Evolutionary conservation across 2,888 invertebrate genomes (phyloP), one percentile per base, ranked within the genome.

Genomic region (Congeria kusceri): DNA sequence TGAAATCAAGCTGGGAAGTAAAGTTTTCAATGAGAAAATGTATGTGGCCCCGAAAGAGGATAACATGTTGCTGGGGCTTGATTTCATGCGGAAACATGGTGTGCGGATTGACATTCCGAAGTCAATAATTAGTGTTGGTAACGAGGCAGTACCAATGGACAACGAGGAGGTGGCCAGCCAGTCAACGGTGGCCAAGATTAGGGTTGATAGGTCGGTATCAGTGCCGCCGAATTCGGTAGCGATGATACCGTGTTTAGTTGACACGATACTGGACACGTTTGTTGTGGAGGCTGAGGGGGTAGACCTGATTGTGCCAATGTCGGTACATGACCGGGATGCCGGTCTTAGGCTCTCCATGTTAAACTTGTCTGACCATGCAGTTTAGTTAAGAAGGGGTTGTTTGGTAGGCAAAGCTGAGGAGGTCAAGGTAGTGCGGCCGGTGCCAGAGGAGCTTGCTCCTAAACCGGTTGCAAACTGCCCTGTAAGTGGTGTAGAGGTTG

Each of bases 51-150:
- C 61, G 18, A 32, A 32, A 11, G 61, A 61, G 23, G 61, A 61
- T 61, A 18, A 23, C 39, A 61, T 61, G 61, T 39, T 61, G 61
- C 61, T 61, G 4, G 61, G 61, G 18, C 23, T 61, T 15, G 61
- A 61, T 61, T 32, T 61, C 61, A 13, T 61, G 29, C 11, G 18
- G 13, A 28, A 32, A 39, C 29, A 61, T 20, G 29, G 39, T n/a
- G 23, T 23, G n/a, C 3, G 5, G 5, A 53, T 53, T 11, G 25
- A 53, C 20, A 53, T 53, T 1, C 13, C 18, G 5, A 20, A 18
- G 9, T 9, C 53, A 9, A 20, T 18, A 9, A 20, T 53, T 9
- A 15, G 20, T 20, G 9, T 53, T 9, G 18, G 18, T 23, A 20
- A 18, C 53, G 13, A 53, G 53, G 53, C n/a, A 4, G 53, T 53